Base-by-base conservation (phyloP, 2,888 invertebrate species). In the Xestoiulus laeticollis region DNA sequence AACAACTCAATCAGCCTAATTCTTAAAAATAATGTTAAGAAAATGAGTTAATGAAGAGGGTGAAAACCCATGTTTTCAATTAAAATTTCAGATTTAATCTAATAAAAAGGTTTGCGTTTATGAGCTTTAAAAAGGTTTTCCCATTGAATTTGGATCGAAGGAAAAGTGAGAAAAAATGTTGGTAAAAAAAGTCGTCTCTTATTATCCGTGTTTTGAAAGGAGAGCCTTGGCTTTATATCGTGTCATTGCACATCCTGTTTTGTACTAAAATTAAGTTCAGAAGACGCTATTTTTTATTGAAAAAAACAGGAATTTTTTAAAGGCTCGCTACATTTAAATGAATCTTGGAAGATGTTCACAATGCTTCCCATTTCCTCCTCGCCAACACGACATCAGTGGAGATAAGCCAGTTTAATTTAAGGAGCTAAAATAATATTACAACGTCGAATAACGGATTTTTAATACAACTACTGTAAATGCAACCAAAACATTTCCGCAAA, bases 201-300 rank as follows among this genome's bases (percentile, higher is more conserved):
- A 30, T 30, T 78, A 78, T 78, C 78, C 30, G 22, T 22, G 14
- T 78, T 30, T 12, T 78, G 78, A 78, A 78, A 78, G 30, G 78
- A 10, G 78, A 78, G 78, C 78, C 78, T 1, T 26, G 12, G 26
- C 30, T 30, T 78, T 78, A 78, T 78, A 26, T 26, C 78, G 78
- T 78, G 78, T 78, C 78, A 30, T 6, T 30, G 78, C 78, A 78
- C 30, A 30, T 78, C 78, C 78, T 78, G 78, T 78, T 78, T 78
- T 78, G 30, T 78, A 30, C 30, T 78, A 78, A 78, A 78, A 78
- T 78, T 78, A 78, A 78, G 78, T 78, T 78, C 78, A 30, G 78
- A 78, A 78, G 30, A 78, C 30, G 78, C 30, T 22, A 22, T 78
- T 78, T 78, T 78, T 78, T 78, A 78, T 78, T 78, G 78, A 78